Percentiles rank a stretch among this genome's conserved stretches.
These are phyloP conservation scores for Sicus ferrugineus DNA, from an alignment of 2,888 invertebrate genomes.

Conservation along the genomic window DNA sequence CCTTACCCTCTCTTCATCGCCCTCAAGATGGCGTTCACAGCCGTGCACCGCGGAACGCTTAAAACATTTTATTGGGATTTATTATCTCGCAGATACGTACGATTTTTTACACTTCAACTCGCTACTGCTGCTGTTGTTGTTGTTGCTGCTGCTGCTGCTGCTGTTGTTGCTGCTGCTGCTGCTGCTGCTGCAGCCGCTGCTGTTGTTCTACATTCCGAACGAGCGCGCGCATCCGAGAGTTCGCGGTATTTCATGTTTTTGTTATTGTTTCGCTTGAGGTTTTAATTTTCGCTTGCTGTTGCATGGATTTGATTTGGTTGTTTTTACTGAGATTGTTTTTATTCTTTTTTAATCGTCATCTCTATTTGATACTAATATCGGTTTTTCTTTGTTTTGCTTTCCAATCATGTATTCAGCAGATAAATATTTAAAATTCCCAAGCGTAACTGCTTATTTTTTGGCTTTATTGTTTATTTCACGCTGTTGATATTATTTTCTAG, in stretches of 20 bases:
- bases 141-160: not conserved
- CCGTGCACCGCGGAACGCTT: not conserved
- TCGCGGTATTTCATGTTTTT: no score
- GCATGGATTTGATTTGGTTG: not conserved
- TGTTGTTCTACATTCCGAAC: not conserved
- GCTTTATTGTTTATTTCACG: no score
- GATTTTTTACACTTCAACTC: not conserved
- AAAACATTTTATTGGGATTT: conserved; percentile 25
- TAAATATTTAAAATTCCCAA: no score
- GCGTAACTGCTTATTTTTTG: no score
- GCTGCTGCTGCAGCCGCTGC: not conserved
- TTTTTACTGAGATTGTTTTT: not conserved
- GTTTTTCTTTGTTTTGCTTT: no score
- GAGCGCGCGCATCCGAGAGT: no score
- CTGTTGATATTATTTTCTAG: no score
- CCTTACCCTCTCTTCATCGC: not conserved
- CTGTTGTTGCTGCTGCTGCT: not conserved
- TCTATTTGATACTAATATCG: no score
- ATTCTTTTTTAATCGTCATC: no score
- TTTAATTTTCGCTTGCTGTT: not conserved
- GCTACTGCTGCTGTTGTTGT: not conserved
- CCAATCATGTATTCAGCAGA: no score
- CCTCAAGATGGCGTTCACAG: not conserved
- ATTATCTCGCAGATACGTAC: conserved; percentile 26
- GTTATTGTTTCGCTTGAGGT: no score